Conservation (phyloP, 2,888 invertebrate genomes). For the Eledona agricola region DNA sequence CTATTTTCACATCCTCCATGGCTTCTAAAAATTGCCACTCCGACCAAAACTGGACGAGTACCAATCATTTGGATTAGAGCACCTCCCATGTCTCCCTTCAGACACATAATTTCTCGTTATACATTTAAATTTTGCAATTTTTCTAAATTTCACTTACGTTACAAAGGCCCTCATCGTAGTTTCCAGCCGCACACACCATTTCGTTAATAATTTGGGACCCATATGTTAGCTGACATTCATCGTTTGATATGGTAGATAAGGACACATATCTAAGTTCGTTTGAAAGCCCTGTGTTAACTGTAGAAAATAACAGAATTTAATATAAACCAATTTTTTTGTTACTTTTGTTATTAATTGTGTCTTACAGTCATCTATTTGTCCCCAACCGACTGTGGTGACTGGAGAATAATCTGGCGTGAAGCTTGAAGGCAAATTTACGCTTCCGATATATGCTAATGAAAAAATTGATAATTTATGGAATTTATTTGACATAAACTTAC, state of each 20-base stretch:
- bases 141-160: conserved; percentile 10
- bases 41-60: neutral
- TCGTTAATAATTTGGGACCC: conserved; percentile 3
- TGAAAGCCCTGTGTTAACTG: conserved; percentile 5
- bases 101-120: neutral
- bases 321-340: neutral
- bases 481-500: neutral
- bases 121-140: neutral
- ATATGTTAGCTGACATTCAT: conserved; percentile 10
- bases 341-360: neutral
- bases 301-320: conserved; percentile 1
- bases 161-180: conserved; percentile 13
- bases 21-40: neutral
- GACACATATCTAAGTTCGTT: neutral
- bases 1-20: neutral
- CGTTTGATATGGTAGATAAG: conserved; percentile 9
- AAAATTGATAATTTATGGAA: neutral
- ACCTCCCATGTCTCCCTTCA: conserved; percentile 3
- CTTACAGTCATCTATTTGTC: conserved; percentile 11
- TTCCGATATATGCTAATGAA: conserved; percentile 5
- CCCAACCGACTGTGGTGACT: conserved; percentile 7
- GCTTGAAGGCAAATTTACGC: neutral
- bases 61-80: neutral
- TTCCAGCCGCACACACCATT: conserved; percentile 16
- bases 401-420: neutral